A percentile compares a stretch with the other conserved stretches of the same genome.
Conservation (phyloP, 2,113 vertebrate species). For the Malurus cyaneus region DNA sequence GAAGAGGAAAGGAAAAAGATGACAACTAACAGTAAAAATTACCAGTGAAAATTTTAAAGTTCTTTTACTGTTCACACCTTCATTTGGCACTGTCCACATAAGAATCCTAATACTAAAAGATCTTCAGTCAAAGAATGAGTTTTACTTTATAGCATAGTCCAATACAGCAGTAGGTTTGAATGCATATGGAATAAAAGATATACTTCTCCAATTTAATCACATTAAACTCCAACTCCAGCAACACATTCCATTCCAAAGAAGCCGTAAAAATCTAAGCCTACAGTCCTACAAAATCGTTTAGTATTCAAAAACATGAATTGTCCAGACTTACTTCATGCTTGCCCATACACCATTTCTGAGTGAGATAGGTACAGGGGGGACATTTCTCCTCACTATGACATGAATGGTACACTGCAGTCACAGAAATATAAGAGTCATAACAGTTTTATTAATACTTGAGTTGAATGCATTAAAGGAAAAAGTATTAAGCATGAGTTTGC, state of each 20-base stretch:
- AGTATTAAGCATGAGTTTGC: neutral
- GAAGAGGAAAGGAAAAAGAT: neutral
- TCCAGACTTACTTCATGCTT: constrained; percentile 90
- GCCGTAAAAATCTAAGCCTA: neutral
- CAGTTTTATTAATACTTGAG: neutral
- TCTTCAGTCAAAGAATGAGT: neutral
- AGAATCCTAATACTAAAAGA: neutral
- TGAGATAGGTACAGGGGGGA: constrained; percentile 96
- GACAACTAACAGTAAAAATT: neutral
- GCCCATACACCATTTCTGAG: constrained; percentile 98
- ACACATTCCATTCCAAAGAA: neutral
- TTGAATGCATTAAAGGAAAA: neutral
- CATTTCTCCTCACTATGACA: constrained; percentile 97
- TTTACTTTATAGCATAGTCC: neutral
- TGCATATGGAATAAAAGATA: neutral
- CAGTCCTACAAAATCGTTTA: neutral
- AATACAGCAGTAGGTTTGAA: neutral
- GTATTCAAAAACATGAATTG: neutral
- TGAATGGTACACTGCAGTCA: constrained; percentile 89
- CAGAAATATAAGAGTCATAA: neutral
- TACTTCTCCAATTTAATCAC: neutral
- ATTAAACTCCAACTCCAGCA: neutral
- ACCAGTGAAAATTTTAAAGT: neutral
- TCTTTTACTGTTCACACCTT: neutral
- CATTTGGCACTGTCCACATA: neutral